These are phyloP conservation scores for Drosophila ustulata DNA, from an alignment of 2,888 invertebrate species.

Conservation along the genomic window DNA sequence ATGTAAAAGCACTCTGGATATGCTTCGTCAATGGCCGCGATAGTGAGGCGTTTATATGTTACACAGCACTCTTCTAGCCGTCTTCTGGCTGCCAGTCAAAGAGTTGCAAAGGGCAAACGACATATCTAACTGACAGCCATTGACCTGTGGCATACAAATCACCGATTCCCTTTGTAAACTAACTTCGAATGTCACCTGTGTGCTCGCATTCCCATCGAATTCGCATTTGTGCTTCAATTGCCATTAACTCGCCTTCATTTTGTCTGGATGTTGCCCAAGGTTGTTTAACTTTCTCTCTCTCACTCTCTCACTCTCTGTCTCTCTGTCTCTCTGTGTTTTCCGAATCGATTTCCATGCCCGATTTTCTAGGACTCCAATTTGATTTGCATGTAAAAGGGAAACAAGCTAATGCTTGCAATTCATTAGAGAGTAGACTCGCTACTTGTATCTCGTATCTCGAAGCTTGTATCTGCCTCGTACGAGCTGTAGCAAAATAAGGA, in stretches of 20 bases:
- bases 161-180: slow-evolving; percentile 42
- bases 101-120: slow-evolving; percentile 25
- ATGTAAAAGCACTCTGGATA: slow-evolving; percentile 28
- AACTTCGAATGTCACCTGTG: slow-evolving; percentile 42
- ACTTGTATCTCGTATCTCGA: not conserved
- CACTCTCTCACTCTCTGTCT: slow-evolving; percentile 1
- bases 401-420: slow-evolving; percentile 48
- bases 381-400: slow-evolving; percentile 54
- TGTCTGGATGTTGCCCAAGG: slow-evolving; percentile 44
- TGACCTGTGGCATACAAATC: slow-evolving; percentile 57
- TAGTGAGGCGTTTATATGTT: slow-evolving; percentile 40
- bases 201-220: slow-evolving; percentile 1
- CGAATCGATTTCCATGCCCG: slow-evolving; percentile 44
- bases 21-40: not conserved
- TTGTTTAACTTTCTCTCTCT: slow-evolving; percentile 21
- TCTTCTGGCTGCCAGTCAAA: slow-evolving; percentile 15
- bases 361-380: slow-evolving; percentile 42
- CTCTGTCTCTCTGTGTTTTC: slow-evolving; percentile 1
- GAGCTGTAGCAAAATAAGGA: not conserved
- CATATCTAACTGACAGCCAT: slow-evolving; percentile 27
- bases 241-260: slow-evolving; percentile 39
- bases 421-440: slow-evolving; percentile 36
- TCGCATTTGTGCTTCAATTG: slow-evolving; percentile 20
- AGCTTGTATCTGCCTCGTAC: not conserved
- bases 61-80: not conserved